A percentile compares a stretch with the other conserved stretches of the same genome.
Evolutionary conservation across 1,140 invertebrate species (phyloP).

Genomic region (Drosophila parvula): DNA sequence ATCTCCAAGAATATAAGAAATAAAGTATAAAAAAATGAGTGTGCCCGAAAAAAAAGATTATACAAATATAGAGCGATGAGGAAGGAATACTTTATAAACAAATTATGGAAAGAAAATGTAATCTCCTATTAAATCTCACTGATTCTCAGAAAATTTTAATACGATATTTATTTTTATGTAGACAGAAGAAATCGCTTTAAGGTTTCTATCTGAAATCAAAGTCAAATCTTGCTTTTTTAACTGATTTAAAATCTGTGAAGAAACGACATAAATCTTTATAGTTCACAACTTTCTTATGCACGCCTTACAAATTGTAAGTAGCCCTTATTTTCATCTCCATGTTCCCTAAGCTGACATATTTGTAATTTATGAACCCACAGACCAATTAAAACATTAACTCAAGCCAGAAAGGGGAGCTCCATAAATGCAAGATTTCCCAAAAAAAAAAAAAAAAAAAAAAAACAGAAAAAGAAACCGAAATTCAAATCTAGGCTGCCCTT

Average conservation of each 20-base stretch:
- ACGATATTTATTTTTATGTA: background rate
- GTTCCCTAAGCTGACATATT: constrained; percentile 50
- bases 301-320: constrained; percentile 33
- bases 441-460: constrained; percentile 5
- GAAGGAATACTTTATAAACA: background rate
- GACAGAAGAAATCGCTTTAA: background rate
- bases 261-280: constrained; percentile 23
- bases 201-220: background rate
- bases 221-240: background rate
- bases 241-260: background rate
- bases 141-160: background rate
- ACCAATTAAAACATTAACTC: constrained; percentile 70
- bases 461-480: constrained; percentile 23
- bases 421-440: constrained; percentile 4
- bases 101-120: background rate
- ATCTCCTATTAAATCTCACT: background rate
- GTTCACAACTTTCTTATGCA: constrained; percentile 15
- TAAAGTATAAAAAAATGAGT: background rate
- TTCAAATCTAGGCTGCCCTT: constrained; percentile 33
- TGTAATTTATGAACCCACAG: constrained; percentile 56
- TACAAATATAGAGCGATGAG: background rate
- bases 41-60: background rate
- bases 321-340: constrained; percentile 8
- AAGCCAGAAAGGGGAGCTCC: constrained; percentile 17
- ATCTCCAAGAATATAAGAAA: background rate